Conservation (phyloP, 1,140 invertebrate species). For the Brachionus paranguensis region DNA sequence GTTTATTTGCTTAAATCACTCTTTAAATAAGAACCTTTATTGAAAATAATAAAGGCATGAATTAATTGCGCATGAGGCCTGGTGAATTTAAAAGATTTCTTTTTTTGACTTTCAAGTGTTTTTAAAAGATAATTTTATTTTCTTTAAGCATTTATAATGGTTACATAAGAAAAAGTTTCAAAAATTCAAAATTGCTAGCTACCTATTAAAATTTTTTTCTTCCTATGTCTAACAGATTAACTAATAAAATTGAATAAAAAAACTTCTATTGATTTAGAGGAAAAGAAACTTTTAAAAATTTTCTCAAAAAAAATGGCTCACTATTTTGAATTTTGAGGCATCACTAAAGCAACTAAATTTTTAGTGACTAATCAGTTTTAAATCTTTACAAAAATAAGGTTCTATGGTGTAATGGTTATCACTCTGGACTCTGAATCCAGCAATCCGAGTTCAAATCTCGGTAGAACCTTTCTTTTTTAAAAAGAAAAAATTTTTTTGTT, state of each 20-base stretch:
- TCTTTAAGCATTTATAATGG: not conserved
- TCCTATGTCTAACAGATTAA: not conserved
- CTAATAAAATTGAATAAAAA: not conserved
- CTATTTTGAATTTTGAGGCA: too few species aligned
- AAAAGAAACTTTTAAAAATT: too few species aligned
- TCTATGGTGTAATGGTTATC: slow-evolving; percentile 41
- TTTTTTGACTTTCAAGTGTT: not conserved
- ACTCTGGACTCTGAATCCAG: slow-evolving; percentile 41
- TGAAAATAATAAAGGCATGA: not conserved
- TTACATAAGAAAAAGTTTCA: not conserved
- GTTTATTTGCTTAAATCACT: not conserved
- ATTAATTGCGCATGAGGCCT: not conserved
- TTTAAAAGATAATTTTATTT: not conserved
- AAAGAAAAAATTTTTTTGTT: not conserved
- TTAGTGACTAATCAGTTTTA: not conserved
- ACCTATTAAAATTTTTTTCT: not conserved
- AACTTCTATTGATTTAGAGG: too few species aligned
- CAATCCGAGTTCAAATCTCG: slow-evolving; percentile 41
- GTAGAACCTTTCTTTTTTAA: slow-evolving; percentile 25
- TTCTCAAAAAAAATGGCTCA: too few species aligned
- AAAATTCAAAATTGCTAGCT: not conserved
- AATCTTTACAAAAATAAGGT: not conserved
- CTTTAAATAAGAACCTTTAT: not conserved
- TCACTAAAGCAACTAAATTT: too few species aligned
- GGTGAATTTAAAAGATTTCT: not conserved